Conservation (phyloP, 2,888 invertebrate species). For the Branchinecta sandiegonensis region DNA sequence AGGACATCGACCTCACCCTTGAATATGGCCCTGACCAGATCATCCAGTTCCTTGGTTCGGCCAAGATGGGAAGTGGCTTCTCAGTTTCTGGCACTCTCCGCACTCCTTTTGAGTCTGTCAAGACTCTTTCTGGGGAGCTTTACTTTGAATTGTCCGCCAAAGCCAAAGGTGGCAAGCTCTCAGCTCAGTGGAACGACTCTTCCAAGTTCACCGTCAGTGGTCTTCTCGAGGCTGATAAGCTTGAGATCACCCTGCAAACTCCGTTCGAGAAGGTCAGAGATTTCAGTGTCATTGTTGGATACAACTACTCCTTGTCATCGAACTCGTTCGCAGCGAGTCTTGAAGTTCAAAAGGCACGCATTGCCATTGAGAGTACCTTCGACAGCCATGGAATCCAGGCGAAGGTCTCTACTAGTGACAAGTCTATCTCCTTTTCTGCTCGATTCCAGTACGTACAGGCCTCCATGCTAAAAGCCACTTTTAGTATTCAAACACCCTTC, state of each 20-base stretch:
- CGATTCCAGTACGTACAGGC: slow-evolving; percentile 11
- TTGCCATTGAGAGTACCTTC: background rate
- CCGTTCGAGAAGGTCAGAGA: slow-evolving; percentile 12
- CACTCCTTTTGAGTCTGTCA: slow-evolving; percentile 24
- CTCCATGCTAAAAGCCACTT: slow-evolving; percentile 15
- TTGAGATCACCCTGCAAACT: slow-evolving; percentile 13
- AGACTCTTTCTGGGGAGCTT: slow-evolving; percentile 18
- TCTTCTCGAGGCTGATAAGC: background rate
- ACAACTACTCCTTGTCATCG: background rate
- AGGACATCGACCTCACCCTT: slow-evolving; percentile 23
- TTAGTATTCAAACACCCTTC: slow-evolving; percentile 28
- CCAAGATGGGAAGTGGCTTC: slow-evolving; percentile 20
- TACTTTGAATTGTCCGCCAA: background rate
- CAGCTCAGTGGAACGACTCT: slow-evolving; percentile 2
- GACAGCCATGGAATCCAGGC: background rate
- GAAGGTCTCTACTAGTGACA: background rate
- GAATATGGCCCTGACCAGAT: slow-evolving; percentile 24
- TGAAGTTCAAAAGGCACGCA: background rate
- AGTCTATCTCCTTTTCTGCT: background rate
- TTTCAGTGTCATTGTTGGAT: background rate
- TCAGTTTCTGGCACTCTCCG: slow-evolving; percentile 24
- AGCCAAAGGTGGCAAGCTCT: slow-evolving; percentile 5
- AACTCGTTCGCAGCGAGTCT: background rate
- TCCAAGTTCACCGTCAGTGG: background rate
- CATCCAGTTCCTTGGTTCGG: slow-evolving; percentile 24